Evolutionary conservation across 2,888 invertebrate genomes (phyloP), one percentile per base, ranked within the genome.

Genomic region (Eucera pruinosa): DNA sequence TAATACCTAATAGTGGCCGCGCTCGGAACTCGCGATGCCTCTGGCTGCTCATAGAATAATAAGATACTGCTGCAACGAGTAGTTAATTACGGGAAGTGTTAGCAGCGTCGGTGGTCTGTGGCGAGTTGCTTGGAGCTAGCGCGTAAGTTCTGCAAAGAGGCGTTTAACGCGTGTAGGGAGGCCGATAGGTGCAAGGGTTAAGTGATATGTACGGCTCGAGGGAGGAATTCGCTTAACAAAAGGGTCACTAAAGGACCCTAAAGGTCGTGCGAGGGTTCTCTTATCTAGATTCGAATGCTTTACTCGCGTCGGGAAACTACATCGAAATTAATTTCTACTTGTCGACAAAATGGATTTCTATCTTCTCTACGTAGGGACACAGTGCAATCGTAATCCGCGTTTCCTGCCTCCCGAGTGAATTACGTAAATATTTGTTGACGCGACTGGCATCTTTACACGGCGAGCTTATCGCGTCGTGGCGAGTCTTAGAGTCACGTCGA

Each of bases 281-380:
- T 85, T 85, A 85, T 85, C 84, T 79, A 69, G 83, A 85, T 85
- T 54, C 81, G 83, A 83, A 83, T 85, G 77, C 66, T 57, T 78
- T 39, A 64, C 73, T 30, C 50, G 62, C 45, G 50, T 23, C 64
- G 72, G 47, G 75, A 58, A 73, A 66, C 81, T 74, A 80, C 76
- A 76, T 78, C 69, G 81, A 83, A 85, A 84, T 84, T 85, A 84
- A 84, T 84, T 85, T 78, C 85, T 50, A 67, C 62, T 71, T 55
- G 84, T 76, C 81, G 83, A 79, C 83, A 69, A 69, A 60, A 20
- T 45, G 65, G 73, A 76, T 82, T 71, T 73, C 78, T 72, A 74
- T 82, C 80, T 66, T 5, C 33, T 7, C 33, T 3, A 7, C 7
- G 33, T 3, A 33, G 33, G 33, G 33, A 33, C 33, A 3, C 33